Base-by-base conservation (phyloP, 64 coral and sea anemone species). In the Dendrophyllia cribrosa region DNA sequence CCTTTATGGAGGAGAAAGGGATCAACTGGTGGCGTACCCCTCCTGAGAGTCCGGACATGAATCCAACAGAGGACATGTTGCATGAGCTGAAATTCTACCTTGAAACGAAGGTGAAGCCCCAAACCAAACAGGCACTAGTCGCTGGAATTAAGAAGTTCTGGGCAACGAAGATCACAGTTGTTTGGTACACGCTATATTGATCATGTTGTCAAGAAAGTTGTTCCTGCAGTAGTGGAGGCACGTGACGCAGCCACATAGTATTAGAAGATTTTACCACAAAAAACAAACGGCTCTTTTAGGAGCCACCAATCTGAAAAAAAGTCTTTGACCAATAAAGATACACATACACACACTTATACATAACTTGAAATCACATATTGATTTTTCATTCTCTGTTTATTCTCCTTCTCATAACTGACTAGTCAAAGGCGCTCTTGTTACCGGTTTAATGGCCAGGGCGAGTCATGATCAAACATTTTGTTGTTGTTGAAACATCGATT, bases 1-100 rank as follows among this genome's bases (percentile, higher is more conserved):
- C 62, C 24, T 88, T 74, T 88, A 73, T 72, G 51, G 49, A 72
- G 70, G 66, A 88, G 58, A 72, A 73, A 16, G 67, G 26, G n/a
- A 88, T 88, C 70, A 88, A 88, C 70, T 88, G 85, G 49, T n/a
- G n/a, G n/a, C n/a, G n/a, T n/a, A n/a, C n/a, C n/a, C n/a, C n/a
- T n/a, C n/a, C n/a, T n/a, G n/a, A 88, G 64, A 74, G 47, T 69
- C 86, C 55, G 19, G 72, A 73, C 72, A 34, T 88, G 43, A 75
- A 76, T 70, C 86, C 86, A 76, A 62, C 56, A 43, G 58, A 88
- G 70, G 72, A 76, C 86, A 52, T 88, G 3, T 88, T 66, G 68
- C 49, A 88, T 21, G 69, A 75, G 53, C 55, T 73, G 25, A 88
- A 87, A 56, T 62, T 67, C 7, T 72, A 49, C n/a, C 46, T 73